A percentile compares a stretch with the other conserved stretches of the same genome.
Conservation (phyloP, 2,797 vertebrate genomes). For the Tragelaphus oryx region DNA sequence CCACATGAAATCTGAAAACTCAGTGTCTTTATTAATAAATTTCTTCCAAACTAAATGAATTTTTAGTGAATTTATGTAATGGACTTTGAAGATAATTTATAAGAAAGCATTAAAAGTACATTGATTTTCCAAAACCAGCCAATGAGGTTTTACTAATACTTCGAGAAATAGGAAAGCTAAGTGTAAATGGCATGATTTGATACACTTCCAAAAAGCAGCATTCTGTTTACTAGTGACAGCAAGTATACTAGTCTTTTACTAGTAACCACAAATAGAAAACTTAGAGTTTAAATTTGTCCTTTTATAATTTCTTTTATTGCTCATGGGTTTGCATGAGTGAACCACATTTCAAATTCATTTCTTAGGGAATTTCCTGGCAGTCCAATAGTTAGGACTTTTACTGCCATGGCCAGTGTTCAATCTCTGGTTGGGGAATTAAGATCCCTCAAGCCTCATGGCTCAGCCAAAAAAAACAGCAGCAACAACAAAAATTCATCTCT, state of each 20-base stretch:
- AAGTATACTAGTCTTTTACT: background rate
- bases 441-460: background rate
- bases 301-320: background rate
- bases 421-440: background rate
- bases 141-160: background rate
- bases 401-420: fast-evolving
- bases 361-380: background rate
- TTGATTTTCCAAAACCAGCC: background rate
- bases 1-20: background rate
- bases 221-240: background rate
- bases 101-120: background rate
- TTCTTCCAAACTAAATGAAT: background rate
- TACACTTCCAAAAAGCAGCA: background rate
- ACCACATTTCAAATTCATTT: conserved; percentile 16
- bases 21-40: background rate
- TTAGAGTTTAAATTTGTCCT: background rate
- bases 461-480: background rate
- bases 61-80: background rate
- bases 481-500: background rate
- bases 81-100: conserved; percentile 25
- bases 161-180: background rate
- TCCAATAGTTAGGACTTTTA: background rate
- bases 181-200: background rate
- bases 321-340: background rate
- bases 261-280: background rate